Base-by-base conservation (phyloP, 2,113 vertebrate genomes). In the Notechis scutatus region DNA sequence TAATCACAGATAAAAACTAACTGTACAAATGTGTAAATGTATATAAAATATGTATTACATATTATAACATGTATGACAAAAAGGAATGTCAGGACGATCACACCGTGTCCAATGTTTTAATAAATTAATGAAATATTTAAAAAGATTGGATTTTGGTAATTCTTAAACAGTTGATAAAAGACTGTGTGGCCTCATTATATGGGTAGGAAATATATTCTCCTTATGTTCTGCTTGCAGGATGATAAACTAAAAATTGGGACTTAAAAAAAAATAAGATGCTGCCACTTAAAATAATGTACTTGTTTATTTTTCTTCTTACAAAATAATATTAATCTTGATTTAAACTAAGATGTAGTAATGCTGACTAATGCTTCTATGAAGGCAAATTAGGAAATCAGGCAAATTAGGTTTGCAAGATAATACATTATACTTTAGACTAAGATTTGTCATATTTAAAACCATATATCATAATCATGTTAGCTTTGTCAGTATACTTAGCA, bases 401-500 rank as follows among this genome's bases (percentile, higher is more conserved):
- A 87, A 55, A 89, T 89, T 89, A 81, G 50, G 50, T 89, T 89
- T 26, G 74, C 74, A 81, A 74, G 50, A 34, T 26, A 45, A 54
- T 26, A 89, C 61, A 81, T 74, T 89, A 39, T 89, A 64, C 24
- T 92, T 88, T 92, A 89, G 39, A 88, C 14, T n/a, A 92, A 74
- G 59, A 18, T 89, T 64, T 50, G 26, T 89, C 69, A 85, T 85
- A 61, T 50, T 85, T 89, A 45, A 91, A 89, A 93, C 42, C 5
- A 9, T 39, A 81, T 59, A 56, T 81, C 85, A 87, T 89, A 26
- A 89, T 39, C 59, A 61, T 59, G 59, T 89, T 88, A 42, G 89
- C 57, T 42, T 89, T 93, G 54, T 64, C 92, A 59, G 42, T 89
- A 29, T 81, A 15, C 39, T 92, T 59, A 89, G 92, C 87, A 91